Evolutionary conservation across 2,113 vertebrate species (phyloP).

Genomic region (Burhinus oedicnemus): DNA sequence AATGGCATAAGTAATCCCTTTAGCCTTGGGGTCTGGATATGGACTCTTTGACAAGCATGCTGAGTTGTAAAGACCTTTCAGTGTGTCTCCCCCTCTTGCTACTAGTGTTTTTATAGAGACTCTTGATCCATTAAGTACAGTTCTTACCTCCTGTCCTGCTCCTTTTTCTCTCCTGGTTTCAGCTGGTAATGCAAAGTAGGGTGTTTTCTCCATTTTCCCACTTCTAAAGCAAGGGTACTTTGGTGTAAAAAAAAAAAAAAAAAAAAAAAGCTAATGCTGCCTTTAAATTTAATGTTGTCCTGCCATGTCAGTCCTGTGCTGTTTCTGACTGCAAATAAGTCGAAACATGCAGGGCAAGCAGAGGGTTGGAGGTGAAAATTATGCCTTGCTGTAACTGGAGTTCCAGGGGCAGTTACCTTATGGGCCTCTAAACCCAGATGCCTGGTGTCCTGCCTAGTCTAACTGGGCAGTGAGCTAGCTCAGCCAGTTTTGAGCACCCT

Average conservation of each 20-base stretch:
- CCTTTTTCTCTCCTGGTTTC: not conserved
- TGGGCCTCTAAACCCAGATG: not conserved
- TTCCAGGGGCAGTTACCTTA: not conserved
- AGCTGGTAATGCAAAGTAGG: not conserved
- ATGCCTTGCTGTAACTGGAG: not conserved
- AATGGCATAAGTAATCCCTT: not conserved
- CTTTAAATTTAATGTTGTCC: not conserved
- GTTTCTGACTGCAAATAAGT: not conserved
- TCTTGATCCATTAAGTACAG: too few relatives aligned
- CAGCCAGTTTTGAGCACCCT: not conserved
- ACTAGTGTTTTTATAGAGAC: not conserved
- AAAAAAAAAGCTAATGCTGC: not conserved
- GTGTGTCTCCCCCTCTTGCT: not conserved
- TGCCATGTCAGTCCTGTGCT: not conserved
- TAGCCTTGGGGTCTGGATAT: not conserved
- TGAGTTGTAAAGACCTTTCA: not conserved
- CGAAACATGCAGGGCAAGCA: fast-evolving
- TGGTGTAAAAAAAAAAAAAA: not conserved
- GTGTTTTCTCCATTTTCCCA: not conserved
- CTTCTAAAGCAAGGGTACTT: not conserved
- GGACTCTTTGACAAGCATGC: not conserved
- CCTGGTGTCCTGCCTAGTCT: not conserved
- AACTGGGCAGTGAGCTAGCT: not conserved
- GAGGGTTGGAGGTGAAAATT: not conserved
- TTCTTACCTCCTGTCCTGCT: not conserved